Evolutionary conservation across 2,113 vertebrate genomes (phyloP).

Genomic region (Maccullochella peelii): DNA sequence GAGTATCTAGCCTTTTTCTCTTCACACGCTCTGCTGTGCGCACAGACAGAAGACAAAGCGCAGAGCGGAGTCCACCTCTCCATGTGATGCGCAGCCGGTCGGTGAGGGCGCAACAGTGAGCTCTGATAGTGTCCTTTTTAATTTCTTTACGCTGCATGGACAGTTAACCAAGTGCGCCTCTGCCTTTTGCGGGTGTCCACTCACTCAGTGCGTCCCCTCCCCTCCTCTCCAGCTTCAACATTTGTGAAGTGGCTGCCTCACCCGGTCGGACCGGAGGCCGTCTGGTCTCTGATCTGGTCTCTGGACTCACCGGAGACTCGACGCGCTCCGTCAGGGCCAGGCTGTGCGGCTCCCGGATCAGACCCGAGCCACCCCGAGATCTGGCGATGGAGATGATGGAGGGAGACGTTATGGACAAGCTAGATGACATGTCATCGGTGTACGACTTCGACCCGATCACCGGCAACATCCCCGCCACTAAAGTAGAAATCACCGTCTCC

Average conservation of each 20-base stretch:
- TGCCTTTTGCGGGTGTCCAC: conserved; percentile 25
- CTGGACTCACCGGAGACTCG: conserved; percentile 67
- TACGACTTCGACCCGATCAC: conserved; percentile 91
- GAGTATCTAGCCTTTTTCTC: conserved; percentile 66
- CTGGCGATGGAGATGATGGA: conserved; percentile 82
- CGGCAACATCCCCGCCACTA: conserved; percentile 92
- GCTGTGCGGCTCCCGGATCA: conserved; percentile 78
- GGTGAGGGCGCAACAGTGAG: conserved; percentile 51
- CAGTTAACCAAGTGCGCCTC: conserved; percentile 53
- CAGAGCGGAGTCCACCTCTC: conserved; percentile 62
- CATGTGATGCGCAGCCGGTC: conserved; percentile 61
- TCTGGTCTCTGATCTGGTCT: conserved; percentile 78
- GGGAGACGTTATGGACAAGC: conserved; percentile 88
- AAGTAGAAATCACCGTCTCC: conserved; percentile 95
- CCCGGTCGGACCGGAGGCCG: conserved; percentile 73
- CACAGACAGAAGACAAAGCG: conserved; percentile 59
- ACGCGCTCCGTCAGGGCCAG: conserved; percentile 74
- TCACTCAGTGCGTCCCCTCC: conserved; percentile 29
- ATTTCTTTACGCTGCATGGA: conserved; percentile 37
- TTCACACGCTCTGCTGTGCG: conserved; percentile 64
- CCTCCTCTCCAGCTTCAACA: conserved; percentile 53
- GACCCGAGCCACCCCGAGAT: conserved; percentile 72
- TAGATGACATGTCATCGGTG: conserved; percentile 90
- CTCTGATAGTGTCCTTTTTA: conserved; percentile 12
- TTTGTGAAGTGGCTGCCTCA: conserved; percentile 76